Evolutionary conservation across 2,797 vertebrate species (phyloP).

Genomic region (Pogonophryne albipinna): DNA sequence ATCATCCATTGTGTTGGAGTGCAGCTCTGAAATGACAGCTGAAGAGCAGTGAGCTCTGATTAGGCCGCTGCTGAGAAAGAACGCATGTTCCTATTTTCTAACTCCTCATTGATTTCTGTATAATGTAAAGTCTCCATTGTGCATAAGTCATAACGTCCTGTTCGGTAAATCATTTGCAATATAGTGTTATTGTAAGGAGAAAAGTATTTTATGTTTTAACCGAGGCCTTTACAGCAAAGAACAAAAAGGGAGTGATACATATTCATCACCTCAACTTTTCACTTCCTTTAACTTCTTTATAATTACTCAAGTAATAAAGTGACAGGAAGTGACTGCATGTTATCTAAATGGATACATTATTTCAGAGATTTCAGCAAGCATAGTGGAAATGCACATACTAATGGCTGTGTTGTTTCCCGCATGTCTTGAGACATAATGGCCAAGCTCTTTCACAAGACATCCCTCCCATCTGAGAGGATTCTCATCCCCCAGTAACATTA

Average conservation of each 20-base stretch:
- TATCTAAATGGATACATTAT: constrained; percentile 60
- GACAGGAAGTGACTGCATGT: constrained; percentile 48
- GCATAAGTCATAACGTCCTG: constrained; percentile 26
- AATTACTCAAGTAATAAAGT: constrained; percentile 32
- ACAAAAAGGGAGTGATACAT: constrained; percentile 27
- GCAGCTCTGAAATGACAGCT: constrained; percentile 57
- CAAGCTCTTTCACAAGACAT: constrained; percentile 53
- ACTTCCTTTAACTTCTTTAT: constrained; percentile 30
- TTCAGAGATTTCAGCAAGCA: constrained; percentile 32
- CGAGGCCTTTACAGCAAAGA: not conserved
- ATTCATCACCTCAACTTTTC: constrained; percentile 42
- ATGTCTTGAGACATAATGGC: constrained; percentile 69
- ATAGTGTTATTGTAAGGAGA: constrained; percentile 15
- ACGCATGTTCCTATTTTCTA: constrained; percentile 27
- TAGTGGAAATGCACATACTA: constrained; percentile 69
- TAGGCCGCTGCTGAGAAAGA: constrained; percentile 43
- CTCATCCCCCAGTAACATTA: constrained; percentile 15
- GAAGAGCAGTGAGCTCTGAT: constrained; percentile 64
- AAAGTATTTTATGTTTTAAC: not conserved
- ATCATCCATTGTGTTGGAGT: constrained; percentile 46
- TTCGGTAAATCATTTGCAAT: not conserved
- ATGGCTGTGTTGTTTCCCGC: constrained; percentile 65
- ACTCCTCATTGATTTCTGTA: constrained; percentile 61
- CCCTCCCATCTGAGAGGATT: constrained; percentile 33
- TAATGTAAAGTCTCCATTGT: constrained; percentile 27